Evolutionary conservation across 2,888 invertebrate species (phyloP).

Genomic region (Caradrina clavipalpis): DNA sequence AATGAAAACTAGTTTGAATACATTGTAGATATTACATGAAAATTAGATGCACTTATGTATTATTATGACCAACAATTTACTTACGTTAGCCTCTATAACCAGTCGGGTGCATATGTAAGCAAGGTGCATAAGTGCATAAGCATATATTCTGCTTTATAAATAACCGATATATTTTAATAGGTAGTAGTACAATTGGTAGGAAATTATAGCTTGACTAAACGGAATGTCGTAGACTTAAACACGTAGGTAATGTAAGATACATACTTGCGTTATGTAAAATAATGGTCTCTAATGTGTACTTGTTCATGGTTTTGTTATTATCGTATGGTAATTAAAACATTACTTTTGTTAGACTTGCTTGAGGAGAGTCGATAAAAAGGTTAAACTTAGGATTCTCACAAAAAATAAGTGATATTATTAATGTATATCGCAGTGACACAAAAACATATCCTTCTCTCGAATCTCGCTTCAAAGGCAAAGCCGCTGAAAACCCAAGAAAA

Average conservation of each 20-base stretch:
- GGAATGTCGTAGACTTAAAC: constrained; percentile 20
- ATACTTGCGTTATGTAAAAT: constrained; percentile 18
- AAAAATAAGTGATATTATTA: background rate
- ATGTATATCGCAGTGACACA: background rate
- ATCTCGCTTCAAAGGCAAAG: constrained; percentile 25
- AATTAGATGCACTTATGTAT: constrained; percentile 28
- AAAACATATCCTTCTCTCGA: constrained; percentile 16
- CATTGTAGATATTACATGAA: constrained; percentile 29
- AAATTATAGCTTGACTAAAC: constrained; percentile 48
- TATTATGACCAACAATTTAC: constrained; percentile 34
- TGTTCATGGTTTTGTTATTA: background rate
- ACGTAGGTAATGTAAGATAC: constrained; percentile 25
- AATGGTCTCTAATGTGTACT: background rate
- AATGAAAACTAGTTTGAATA: constrained; percentile 24
- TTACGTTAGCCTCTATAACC: constrained; percentile 41
- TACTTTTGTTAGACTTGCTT: background rate
- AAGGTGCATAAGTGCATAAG: constrained; percentile 37
- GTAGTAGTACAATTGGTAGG: constrained; percentile 35
- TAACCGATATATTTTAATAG: constrained; percentile 34
- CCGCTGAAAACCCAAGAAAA: constrained; percentile 43
- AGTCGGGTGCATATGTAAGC: constrained; percentile 39
- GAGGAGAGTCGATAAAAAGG: background rate
- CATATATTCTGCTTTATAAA: constrained; percentile 45
- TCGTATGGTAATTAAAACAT: background rate
- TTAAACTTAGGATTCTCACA: background rate